phyloP scores from a whole-genome alignment of 2,113 vertebrate species.

The Paradisaea rubra region DNA sequence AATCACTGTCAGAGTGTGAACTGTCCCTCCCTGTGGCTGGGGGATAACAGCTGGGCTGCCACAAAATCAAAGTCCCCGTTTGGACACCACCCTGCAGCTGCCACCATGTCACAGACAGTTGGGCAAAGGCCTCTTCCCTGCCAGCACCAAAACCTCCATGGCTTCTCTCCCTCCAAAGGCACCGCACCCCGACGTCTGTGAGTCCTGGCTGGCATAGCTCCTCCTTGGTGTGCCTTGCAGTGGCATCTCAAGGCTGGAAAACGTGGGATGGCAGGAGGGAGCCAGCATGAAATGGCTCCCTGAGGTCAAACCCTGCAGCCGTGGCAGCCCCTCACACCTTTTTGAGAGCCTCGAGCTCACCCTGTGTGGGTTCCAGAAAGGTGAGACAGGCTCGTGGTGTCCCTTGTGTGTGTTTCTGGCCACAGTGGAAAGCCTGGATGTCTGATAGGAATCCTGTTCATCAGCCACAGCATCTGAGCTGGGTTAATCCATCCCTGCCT shows the following conservation, averaged over 20 bases:
- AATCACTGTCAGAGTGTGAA: background rate
- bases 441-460: background rate
- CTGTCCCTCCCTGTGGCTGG: background rate
- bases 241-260: background rate
- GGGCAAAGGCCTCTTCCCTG: background rate
- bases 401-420: background rate
- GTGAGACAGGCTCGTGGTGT: background rate
- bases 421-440: fast-evolving
- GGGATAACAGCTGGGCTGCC: background rate
- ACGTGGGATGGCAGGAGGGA: fast-evolving
- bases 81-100: background rate
- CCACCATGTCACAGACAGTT: background rate
- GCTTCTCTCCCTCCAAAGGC: background rate
- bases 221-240: background rate
- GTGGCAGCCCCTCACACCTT: background rate
- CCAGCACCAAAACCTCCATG: fast-evolving
- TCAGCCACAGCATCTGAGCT: background rate
- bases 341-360: background rate
- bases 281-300: background rate
- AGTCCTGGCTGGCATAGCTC: background rate
- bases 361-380: background rate
- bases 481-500: background rate
- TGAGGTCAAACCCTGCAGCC: background rate
- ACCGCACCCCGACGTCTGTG: background rate
- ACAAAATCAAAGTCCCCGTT: background rate